Percentiles rank a stretch among this genome's conserved stretches.
Evolutionary conservation across 1,140 invertebrate species (phyloP).

Genomic region (Cheumatopsyche charites): DNA sequence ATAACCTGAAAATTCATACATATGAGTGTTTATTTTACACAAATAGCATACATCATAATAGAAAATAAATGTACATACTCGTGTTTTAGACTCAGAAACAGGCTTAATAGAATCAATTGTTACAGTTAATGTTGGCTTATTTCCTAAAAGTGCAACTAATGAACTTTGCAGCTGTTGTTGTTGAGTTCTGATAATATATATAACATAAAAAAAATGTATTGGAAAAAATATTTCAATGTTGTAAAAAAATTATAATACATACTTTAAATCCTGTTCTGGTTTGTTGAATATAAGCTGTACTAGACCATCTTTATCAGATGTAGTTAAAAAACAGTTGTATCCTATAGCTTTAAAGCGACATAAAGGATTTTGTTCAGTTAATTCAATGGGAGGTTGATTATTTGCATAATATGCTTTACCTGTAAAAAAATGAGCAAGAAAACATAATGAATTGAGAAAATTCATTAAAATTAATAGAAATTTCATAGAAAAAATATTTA

Average conservation of each 20-base stretch:
- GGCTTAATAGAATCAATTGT: conserved; percentile 78
- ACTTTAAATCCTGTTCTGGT: conserved; percentile 73
- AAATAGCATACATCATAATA: neutral
- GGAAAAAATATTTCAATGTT: neutral
- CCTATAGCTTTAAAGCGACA: conserved; percentile 93
- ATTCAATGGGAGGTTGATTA: conserved; percentile 75
- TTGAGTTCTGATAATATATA: conserved; percentile 62
- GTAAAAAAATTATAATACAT: conserved; percentile 44
- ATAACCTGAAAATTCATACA: conserved; percentile 53
- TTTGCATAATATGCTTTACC: conserved; percentile 79
- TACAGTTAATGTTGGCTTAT: conserved; percentile 81
- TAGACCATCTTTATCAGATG: conserved; percentile 85
- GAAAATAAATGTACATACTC: conserved; percentile 62
- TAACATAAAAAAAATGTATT: neutral
- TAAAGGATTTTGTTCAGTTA: conserved; percentile 87
- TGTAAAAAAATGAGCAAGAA: conserved; percentile 36
- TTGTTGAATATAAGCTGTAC: conserved; percentile 85
- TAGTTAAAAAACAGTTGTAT: conserved; percentile 82
- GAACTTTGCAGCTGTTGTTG: conserved; percentile 75
- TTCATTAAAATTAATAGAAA: neutral
- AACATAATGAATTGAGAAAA: too few relatives aligned
- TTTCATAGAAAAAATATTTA: neutral
- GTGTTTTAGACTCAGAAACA: conserved; percentile 75
- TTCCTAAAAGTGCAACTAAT: conserved; percentile 74
- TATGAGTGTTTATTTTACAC: neutral